Percentiles rank a stretch among this genome's conserved stretches.
Conservation (phyloP, 2,797 vertebrate genomes). For the Silurus lanzhouensis region DNA sequence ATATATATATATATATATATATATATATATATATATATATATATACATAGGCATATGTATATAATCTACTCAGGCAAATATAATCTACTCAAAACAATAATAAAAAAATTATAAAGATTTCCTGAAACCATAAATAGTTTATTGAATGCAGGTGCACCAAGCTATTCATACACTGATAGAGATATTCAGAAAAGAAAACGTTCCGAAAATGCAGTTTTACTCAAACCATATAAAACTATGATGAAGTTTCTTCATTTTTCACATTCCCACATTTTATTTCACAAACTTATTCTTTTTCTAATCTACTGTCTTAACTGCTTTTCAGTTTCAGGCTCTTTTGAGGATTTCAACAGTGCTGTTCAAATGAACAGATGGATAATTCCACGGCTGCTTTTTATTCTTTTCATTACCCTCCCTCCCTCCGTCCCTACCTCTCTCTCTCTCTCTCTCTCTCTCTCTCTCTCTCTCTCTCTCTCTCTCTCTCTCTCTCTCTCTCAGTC, state of each 20-base stretch:
- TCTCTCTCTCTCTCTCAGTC: background rate
- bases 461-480: too few relatives aligned
- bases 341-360: conserved; percentile 32
- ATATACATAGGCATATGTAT: too few relatives aligned
- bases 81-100: too few relatives aligned
- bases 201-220: background rate
- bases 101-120: background rate
- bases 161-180: background rate
- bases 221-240: conserved; percentile 7
- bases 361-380: conserved; percentile 51
- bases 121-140: too few relatives aligned
- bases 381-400: conserved; percentile 31
- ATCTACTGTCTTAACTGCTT: conserved; percentile 41
- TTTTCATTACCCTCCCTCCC: conserved; percentile 5
- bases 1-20: too few relatives aligned
- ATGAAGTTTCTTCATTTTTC: background rate
- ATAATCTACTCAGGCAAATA: too few relatives aligned
- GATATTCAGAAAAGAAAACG: background rate
- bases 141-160: background rate
- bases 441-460: too few relatives aligned
- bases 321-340: conserved; percentile 42
- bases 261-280: background rate
- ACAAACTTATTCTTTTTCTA: conserved; percentile 22
- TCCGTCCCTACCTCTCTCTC: background rate
- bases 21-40: too few relatives aligned